A percentile compares a stretch with the other conserved stretches of the same genome.
Evolutionary conservation across 2,113 vertebrate species (phyloP).

Genomic region (Heterochromis multidens): DNA sequence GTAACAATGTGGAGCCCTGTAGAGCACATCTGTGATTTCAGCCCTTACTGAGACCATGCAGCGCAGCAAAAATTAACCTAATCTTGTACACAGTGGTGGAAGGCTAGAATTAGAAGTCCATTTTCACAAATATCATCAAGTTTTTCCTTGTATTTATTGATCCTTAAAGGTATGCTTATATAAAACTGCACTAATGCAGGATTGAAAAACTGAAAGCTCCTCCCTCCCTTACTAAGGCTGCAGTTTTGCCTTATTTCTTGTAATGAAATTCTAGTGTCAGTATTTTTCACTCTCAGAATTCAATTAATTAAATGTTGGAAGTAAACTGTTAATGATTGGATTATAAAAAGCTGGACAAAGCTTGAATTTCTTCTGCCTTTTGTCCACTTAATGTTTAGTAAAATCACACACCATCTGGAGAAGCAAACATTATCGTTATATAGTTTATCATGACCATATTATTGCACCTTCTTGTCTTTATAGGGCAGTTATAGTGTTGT

Average conservation of each 20-base stretch:
- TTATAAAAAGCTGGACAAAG: not conserved
- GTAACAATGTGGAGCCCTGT: conserved; percentile 70
- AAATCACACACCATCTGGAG: not conserved
- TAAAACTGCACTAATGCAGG: not conserved
- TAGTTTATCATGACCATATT: not conserved
- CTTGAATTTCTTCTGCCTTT: not conserved
- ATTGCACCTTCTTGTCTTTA: not conserved
- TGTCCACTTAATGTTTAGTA: not conserved
- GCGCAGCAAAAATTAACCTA: conserved; percentile 56
- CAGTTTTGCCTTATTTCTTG: not conserved
- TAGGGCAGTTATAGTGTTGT: not conserved
- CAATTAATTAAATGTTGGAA: not conserved
- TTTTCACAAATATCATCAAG: conserved; percentile 23
- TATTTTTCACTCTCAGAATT: not conserved
- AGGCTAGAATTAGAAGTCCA: not conserved
- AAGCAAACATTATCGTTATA: not conserved
- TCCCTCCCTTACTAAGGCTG: not conserved
- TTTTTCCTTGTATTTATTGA: not conserved
- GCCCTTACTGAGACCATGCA: conserved; percentile 56
- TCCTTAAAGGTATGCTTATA: not conserved
- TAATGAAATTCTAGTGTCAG: not conserved
- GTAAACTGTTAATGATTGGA: not conserved
- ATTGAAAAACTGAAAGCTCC: not conserved
- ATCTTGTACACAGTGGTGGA: conserved; percentile 29
- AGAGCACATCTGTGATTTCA: conserved; percentile 77